Evolutionary conservation across 2,797 vertebrate species (phyloP).

Genomic region (Semaprochilodus insignis): DNA sequence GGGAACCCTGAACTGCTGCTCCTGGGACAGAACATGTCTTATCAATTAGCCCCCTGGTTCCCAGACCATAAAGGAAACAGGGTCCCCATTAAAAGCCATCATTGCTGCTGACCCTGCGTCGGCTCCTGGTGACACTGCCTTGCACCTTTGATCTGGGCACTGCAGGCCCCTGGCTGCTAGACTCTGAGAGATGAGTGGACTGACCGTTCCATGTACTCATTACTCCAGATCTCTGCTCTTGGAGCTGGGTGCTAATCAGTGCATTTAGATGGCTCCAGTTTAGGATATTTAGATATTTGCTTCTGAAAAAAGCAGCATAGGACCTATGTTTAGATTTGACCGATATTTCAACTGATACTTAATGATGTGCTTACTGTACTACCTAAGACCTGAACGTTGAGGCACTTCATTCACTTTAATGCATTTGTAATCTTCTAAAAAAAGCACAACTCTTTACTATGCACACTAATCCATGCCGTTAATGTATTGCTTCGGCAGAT

Average conservation of each 20-base stretch:
- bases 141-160: constrained; percentile 67
- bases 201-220: constrained; percentile 33
- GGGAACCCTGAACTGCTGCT: constrained; percentile 52
- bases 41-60: constrained; percentile 61
- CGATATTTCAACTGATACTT: too few relatives aligned
- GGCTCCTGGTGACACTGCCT: constrained; percentile 61
- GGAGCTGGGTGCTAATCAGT: constrained; percentile 49
- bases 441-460: too few relatives aligned
- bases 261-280: constrained; percentile 69
- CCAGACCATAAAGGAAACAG: constrained; percentile 60
- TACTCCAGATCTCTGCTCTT: constrained; percentile 24
- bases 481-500: too few relatives aligned
- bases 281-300: constrained; percentile 72
- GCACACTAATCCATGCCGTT: too few relatives aligned
- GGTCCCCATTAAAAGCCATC: constrained; percentile 63
- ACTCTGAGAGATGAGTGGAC: constrained; percentile 45
- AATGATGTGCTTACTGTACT: too few relatives aligned
- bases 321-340: too few relatives aligned
- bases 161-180: constrained; percentile 47
- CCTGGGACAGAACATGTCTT: constrained; percentile 58
- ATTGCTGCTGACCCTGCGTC: constrained; percentile 59
- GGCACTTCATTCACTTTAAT: too few relatives aligned
- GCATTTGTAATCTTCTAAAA: too few relatives aligned
- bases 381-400: too few relatives aligned
- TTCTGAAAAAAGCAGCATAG: constrained; percentile 49